Base-by-base conservation (phyloP, 2,113 vertebrate genomes). In the Globicephala melas region DNA sequence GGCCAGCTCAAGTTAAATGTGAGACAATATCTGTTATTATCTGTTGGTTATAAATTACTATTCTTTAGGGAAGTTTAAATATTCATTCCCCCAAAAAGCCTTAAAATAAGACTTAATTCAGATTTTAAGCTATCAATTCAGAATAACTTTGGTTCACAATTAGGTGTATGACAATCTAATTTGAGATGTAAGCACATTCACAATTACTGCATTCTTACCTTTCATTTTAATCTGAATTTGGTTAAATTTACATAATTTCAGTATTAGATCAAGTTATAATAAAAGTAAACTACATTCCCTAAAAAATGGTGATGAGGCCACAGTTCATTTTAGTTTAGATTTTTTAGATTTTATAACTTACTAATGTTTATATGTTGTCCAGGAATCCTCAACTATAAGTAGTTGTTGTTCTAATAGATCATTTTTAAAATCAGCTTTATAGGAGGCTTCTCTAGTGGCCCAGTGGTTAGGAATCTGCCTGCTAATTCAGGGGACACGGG, bases 211-310 rank as follows among this genome's bases (percentile, higher is more conserved):
- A 98, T 86, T 97, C 84, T 97, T 97, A 97, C 53, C 82, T 96
- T 97, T 98, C 95, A 98, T 98, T 98, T 97, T 93, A 89, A 96
- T 97, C 96, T 97, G 74, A 98, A 96, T 97, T 98, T 74, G 70
- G 9, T 97, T 98, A 81, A 93, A 97, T 97, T 95, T 92, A 96
- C 17, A 74, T 96, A 80, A 97, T 98, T 58, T 97, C 94, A 97
- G 63, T 93, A 96, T 91, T 97, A 98, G 81, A 91, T 58, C 95
- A 96, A 58, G 82, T 97, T 97, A 97, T 96, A 96, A 62, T 96
- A 85, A 65, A 21, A 85, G 80, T 89, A 89, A 92, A 86, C 55
- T 79, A 50, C 1, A 77, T 17, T 86, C 21, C 15, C n/a, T 86
- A 84, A 94, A 85, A 90, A 58, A 1, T 58, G 63, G 74, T 86